Base-by-base conservation (phyloP, 2,113 vertebrate genomes). In the Pedionomus torquatus region DNA sequence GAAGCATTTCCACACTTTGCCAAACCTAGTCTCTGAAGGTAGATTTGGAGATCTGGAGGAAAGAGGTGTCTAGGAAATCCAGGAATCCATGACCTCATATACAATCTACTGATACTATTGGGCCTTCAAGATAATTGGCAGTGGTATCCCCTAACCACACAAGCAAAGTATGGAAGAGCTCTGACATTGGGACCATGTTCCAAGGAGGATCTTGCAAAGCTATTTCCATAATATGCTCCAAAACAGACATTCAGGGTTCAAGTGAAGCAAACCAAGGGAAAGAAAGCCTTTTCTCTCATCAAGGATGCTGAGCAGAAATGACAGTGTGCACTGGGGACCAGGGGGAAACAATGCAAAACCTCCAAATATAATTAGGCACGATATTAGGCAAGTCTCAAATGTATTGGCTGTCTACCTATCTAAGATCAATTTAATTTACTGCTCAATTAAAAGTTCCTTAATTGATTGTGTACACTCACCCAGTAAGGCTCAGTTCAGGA, bases 361-460 rank as follows among this genome's bases (percentile, higher is more conserved):
- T 90, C 44, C 63, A 86, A 49, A 35, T 49, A 20, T 6, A 83
- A 69, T 52, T 51, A 86, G 39, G n/a, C 41, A 77, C 83, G 57
- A 11, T 57, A 60, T 19, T 52, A 92, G 31, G 21, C 25, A 79
- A 77, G 41, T 69, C 64, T 93, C 71, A 92, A 83, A 77, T 21
- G 26, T 16, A 70, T 80, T 84, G 87, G 26, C 35, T 87, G 26
- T 66, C 60, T 39, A 51, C 65, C 51, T 61, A 25, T n/a, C 46
- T 61, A 65, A 77, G 43, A 83, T n/a, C 19, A 66, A 69, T 81
- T 86, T 95, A 93, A 83, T 90, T 93, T 55, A 81, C 49, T 83
- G n/a, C 66, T 93, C 71, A 92, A 66, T 93, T 93, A 92, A 58
- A 95, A 78, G 60, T 63, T 83, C 46, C 43, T 70, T 74, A 33